phyloP scores from a whole-genome alignment of 2,888 invertebrate species.

The Tupiocoris notatus region DNA sequence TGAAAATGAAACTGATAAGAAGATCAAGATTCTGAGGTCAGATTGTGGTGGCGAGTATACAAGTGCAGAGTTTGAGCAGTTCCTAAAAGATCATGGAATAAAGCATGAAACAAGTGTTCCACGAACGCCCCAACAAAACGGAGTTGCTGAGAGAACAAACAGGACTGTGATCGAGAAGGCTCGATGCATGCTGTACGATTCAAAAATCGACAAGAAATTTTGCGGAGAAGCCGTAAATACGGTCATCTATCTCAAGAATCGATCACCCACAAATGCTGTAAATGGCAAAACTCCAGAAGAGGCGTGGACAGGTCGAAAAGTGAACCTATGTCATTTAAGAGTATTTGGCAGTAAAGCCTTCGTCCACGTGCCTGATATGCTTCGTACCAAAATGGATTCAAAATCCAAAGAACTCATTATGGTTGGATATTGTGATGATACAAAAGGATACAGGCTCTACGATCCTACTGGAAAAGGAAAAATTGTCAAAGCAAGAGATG shows the following conservation, averaged over 20 bases:
- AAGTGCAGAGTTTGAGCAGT: constrained; percentile 48
- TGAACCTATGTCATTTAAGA: neutral
- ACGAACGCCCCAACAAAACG: neutral
- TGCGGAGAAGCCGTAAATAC: neutral
- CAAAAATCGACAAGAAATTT: neutral
- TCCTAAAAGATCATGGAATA: constrained; percentile 41
- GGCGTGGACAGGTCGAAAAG: neutral
- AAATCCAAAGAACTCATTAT: neutral
- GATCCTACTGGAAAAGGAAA: too few relatives aligned
- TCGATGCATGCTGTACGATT: neutral
- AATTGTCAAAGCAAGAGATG: too few relatives aligned
- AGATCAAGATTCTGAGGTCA: constrained; percentile 50
- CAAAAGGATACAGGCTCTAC: neutral
- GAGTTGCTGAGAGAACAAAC: neutral
- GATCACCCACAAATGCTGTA: neutral
- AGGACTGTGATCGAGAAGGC: neutral
- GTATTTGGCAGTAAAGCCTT: neutral
- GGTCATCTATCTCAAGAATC: neutral
- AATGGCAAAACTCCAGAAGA: neutral
- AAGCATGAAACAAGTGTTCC: neutral
- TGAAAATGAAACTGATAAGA: constrained; percentile 45
- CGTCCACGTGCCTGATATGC: neutral
- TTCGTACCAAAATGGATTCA: neutral
- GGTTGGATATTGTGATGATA: neutral
- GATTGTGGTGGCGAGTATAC: constrained; percentile 52